phyloP scores from a whole-genome alignment of 2,888 invertebrate species.

The Deroplatys truncata region DNA sequence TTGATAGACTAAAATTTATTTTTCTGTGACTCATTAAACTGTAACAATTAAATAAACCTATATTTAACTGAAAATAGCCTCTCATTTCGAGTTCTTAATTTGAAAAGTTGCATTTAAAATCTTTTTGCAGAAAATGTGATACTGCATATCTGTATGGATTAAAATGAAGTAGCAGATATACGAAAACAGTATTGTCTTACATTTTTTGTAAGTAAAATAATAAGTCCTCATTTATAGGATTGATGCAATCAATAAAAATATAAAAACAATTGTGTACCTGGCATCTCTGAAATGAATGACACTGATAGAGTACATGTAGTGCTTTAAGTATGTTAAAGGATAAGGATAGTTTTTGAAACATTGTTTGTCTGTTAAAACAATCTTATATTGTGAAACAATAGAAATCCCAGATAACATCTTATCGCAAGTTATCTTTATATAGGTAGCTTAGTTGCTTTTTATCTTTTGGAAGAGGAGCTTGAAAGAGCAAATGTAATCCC shows the following conservation, averaged over 20 bases:
- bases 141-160: no score
- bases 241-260: not conserved
- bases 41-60: no score
- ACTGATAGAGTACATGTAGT: not conserved
- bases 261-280: not conserved
- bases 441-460: not conserved
- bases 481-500: not conserved
- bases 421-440: not conserved
- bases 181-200: no score
- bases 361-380: not conserved
- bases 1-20: no score
- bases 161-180: no score
- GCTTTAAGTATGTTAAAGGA: not conserved
- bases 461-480: not conserved
- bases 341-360: not conserved
- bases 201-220: no score
- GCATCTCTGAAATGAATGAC: not conserved
- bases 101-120: no score
- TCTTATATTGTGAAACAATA: not conserved
- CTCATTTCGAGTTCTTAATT: no score
- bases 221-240: no score
- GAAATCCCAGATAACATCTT: not conserved
- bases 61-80: no score
- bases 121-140: no score
- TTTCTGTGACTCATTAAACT: no score